These are phyloP conservation scores for Thalpophila matura DNA, from an alignment of 2,888 invertebrate genomes.

Conservation along the genomic window DNA sequence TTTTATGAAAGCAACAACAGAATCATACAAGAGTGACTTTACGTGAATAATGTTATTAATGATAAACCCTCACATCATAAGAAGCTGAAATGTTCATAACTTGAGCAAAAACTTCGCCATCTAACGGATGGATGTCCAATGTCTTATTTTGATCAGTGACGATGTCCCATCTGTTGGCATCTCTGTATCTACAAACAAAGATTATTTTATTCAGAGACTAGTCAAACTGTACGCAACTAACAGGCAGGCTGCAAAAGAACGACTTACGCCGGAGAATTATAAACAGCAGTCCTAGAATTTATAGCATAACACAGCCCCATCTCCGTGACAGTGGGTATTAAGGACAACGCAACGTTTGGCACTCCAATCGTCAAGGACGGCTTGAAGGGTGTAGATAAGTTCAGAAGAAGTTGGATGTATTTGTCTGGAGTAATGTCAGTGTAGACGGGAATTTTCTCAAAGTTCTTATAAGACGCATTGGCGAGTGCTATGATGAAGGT, in stretches of 20 bases:
- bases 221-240: no score
- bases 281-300: slow-evolving; percentile 92
- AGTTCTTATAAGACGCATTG: slow-evolving; percentile 91
- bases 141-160: slow-evolving; percentile 81
- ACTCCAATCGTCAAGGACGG: slow-evolving; percentile 90
- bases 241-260: not conserved
- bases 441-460: slow-evolving; percentile 90
- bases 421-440: slow-evolving; percentile 89
- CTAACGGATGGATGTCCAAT: slow-evolving; percentile 92
- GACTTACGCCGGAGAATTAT: slow-evolving; percentile 90
- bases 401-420: slow-evolving; percentile 90
- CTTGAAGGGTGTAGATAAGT: slow-evolving; percentile 87
- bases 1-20: no score
- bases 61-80: slow-evolving; percentile 90
- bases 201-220: no score
- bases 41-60: no score
- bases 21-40: no score
- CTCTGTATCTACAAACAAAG: slow-evolving; percentile 88
- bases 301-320: slow-evolving; percentile 93
- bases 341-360: slow-evolving; percentile 84
- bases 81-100: slow-evolving; percentile 93
- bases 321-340: slow-evolving; percentile 92
- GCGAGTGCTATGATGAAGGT: slow-evolving; percentile 90
- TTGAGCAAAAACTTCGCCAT: slow-evolving; percentile 94
- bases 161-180: slow-evolving; percentile 89